Conservation (phyloP, 2,888 invertebrate species). For the Cantharis nigra region DNA sequence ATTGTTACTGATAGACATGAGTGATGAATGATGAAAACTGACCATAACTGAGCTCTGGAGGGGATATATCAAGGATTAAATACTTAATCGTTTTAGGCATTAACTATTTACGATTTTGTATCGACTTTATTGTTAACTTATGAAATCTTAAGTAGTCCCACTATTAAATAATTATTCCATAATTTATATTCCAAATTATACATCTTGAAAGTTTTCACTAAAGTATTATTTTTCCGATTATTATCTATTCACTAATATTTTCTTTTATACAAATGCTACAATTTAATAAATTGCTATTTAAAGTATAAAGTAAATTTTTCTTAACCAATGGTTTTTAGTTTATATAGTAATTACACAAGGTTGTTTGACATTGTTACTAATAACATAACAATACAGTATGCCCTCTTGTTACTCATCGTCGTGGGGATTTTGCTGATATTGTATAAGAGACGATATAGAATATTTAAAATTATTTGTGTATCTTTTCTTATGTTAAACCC, state of each 20-base stretch:
- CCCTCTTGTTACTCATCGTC: background rate
- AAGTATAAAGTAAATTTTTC: background rate
- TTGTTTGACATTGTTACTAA: background rate
- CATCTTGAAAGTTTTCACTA: background rate
- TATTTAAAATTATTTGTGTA: too few species aligned
- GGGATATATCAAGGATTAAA: slow-evolving; percentile 28
- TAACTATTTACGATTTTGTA: slow-evolving; percentile 10
- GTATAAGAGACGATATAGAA: too few species aligned
- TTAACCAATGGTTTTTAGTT: background rate
- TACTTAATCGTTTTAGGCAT: slow-evolving; percentile 10
- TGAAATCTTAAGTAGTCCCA: background rate
- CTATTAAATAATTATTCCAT: background rate
- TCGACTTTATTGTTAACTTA: background rate
- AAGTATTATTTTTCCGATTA: background rate
- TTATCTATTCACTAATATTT: background rate
- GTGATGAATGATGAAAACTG: slow-evolving; percentile 18
- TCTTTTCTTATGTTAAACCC: too few species aligned
- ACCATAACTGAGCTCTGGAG: slow-evolving; percentile 5
- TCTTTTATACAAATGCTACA: background rate
- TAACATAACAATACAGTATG: background rate
- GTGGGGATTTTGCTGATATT: background rate
- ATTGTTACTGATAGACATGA: slow-evolving; percentile 22
- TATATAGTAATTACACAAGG: background rate
- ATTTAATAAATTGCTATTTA: background rate
- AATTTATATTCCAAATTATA: background rate